A percentile compares a stretch with the other conserved stretches of the same genome.
phyloP scores from a whole-genome alignment of 2,888 invertebrate genomes.

The Drymonia ruficornis region DNA sequence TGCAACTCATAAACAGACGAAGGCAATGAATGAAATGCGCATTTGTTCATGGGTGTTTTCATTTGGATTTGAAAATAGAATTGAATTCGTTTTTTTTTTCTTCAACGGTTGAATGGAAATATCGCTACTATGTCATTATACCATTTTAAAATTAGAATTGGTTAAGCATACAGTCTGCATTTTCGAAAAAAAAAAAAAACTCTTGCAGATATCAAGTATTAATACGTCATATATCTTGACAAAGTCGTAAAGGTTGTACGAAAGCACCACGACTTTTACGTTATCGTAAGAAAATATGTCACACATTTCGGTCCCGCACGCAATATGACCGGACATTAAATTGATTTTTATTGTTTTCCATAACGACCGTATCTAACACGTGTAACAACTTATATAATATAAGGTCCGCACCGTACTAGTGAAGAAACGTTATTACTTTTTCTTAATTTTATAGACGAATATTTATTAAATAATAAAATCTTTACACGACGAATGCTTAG shows the following conservation, averaged over 20 bases:
- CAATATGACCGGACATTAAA: slow-evolving; percentile 53
- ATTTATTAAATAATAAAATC: too few relatives aligned
- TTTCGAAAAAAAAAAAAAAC: too few relatives aligned
- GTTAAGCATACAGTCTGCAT: too few relatives aligned
- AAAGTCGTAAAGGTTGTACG: slow-evolving; percentile 32
- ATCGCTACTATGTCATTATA: too few relatives aligned
- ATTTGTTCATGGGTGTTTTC: slow-evolving; percentile 54
- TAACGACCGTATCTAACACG: slow-evolving; percentile 39
- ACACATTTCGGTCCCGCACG: slow-evolving; percentile 43
- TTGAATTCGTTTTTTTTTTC: slow-evolving; percentile 18
- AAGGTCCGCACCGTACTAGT: background rate
- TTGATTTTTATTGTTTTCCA: slow-evolving; percentile 59
- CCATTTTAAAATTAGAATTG: too few relatives aligned
- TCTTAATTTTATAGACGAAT: background rate
- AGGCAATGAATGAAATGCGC: slow-evolving; percentile 56
- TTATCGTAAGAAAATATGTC: slow-evolving; percentile 48
- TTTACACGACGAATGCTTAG: too few relatives aligned
- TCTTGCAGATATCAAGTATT: too few relatives aligned
- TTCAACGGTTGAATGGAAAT: background rate
- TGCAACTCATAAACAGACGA: slow-evolving; percentile 59
- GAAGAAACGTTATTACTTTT: background rate
- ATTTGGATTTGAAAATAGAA: slow-evolving; percentile 34
- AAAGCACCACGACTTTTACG: slow-evolving; percentile 40
- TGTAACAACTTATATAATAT: slow-evolving; percentile 24
- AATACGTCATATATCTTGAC: background rate